Base-by-base conservation (phyloP, 2,113 vertebrate genomes). In the Calidris pugnax region DNA sequence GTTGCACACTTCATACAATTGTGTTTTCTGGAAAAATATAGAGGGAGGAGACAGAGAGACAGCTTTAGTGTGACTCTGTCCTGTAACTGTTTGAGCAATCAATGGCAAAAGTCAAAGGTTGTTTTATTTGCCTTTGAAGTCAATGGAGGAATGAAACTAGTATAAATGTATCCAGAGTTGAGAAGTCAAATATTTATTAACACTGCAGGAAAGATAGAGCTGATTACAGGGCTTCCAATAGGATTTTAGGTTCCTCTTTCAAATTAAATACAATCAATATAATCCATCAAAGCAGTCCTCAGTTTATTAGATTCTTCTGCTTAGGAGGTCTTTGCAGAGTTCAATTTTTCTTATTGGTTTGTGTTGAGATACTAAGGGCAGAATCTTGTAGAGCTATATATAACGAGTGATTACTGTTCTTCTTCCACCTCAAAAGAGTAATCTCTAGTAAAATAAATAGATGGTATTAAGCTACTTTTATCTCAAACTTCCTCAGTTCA, bases 51-150 rank as follows among this genome's bases (percentile, higher is more conserved):
- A 33, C 32, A 83, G 78, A 84, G 63, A 89, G 32, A 56, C 43
- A 81, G 10, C 22, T 82, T 85, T 79, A 51, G 43, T 32, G 60
- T 87, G 74, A 73, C 48, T 89, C 45, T 21, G 22, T 76, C 41
- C 4, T n/a, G 83, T 76, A 98, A 96, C 97, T 75, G 64, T 67
- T 94, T 95, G 72, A 80, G 17, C 30, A 96, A 98, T 98, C 97
- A 93, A 97, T 98, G 97, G 64, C 32, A 94, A 96, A 98, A 98
- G 95, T 97, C 97, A 98, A 97, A 98, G 98, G 97, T 98, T 97
- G 97, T 89, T 88, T 81, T 76, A 91, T 97, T 96, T 96, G 76
- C 41, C 85, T 81, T 92, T 93, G 91, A 97, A 98, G 97, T 97
- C 97, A 95, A 97, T 97, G 97, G 95, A 93, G 78, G 79, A 97